Evolutionary conservation across 2,888 invertebrate species (phyloP).

Genomic region (Alcis repandata): DNA sequence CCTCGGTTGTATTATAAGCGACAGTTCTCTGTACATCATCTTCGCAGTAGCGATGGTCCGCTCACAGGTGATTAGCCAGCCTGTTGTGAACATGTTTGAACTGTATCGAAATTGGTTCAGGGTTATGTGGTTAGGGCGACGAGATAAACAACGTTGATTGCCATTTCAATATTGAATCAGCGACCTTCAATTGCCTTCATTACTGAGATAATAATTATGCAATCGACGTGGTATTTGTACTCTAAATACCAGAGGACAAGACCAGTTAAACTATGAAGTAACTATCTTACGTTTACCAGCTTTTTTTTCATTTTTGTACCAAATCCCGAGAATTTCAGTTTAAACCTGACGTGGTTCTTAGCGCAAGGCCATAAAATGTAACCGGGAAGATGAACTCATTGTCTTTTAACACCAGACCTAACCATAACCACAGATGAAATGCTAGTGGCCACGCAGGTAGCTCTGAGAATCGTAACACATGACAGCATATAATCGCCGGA

Average conservation of each 20-base stretch:
- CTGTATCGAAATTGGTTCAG: constrained; percentile 26
- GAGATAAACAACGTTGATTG: constrained; percentile 16
- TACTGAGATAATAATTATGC: constrained; percentile 17
- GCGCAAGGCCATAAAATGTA: neutral
- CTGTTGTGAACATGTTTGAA: constrained; percentile 20
- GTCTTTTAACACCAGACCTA: too few species aligned
- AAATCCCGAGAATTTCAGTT: neutral
- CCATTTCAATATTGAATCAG: constrained; percentile 1
- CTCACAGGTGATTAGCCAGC: constrained; percentile 19
- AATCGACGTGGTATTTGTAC: constrained; percentile 18
- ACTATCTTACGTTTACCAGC: neutral
- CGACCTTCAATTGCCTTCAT: constrained; percentile 25
- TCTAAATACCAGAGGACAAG: constrained; percentile 11
- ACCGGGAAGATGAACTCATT: neutral
- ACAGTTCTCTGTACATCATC: neutral
- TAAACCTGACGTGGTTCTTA: neutral
- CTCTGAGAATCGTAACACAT: too few species aligned
- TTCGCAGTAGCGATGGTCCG: neutral
- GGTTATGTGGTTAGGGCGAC: constrained; percentile 13
- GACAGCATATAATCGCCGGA: neutral
- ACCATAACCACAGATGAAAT: neutral
- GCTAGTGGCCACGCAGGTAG: neutral
- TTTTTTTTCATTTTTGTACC: neutral
- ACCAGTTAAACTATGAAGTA: neutral
- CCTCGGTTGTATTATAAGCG: neutral